These are phyloP conservation scores for Xanthia togata DNA, from an alignment of 2,888 invertebrate genomes.

Conservation along the genomic window DNA sequence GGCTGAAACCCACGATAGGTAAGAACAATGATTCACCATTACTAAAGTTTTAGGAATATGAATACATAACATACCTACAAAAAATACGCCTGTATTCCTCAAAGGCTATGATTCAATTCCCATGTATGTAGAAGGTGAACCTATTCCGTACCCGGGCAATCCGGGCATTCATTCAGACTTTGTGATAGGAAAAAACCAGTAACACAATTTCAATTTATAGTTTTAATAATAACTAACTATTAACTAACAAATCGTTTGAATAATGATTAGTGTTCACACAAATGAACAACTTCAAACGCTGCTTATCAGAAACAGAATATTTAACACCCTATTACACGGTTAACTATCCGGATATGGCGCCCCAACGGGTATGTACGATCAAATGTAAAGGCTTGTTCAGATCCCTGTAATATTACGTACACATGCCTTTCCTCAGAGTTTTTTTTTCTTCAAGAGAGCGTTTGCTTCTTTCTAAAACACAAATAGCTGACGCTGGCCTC, in stretches of 20 bases:
- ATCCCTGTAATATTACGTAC: no score
- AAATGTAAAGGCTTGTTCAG: conserved; percentile 6
- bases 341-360: conserved; percentile 20
- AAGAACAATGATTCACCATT: no score
- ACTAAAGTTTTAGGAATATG: no score
- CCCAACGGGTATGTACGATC: conserved; percentile 6
- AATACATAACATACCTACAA: no score
- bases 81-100: background rate
- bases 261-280: background rate
- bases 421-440: no score
- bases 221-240: background rate
- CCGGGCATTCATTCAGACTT: background rate
- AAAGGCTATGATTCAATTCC: background rate
- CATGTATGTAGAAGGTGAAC: background rate
- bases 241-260: background rate
- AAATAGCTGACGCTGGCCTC: no score
- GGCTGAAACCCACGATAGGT: background rate
- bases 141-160: no score
- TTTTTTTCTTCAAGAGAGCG: no score
- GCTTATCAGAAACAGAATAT: conserved; percentile 51
- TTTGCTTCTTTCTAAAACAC: no score
- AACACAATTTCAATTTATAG: background rate
- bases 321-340: conserved; percentile 37
- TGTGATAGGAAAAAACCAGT: background rate
- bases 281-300: conserved; percentile 15